phyloP scores from a whole-genome alignment of 2,113 vertebrate species.

The Pheucticus melanocephalus region DNA sequence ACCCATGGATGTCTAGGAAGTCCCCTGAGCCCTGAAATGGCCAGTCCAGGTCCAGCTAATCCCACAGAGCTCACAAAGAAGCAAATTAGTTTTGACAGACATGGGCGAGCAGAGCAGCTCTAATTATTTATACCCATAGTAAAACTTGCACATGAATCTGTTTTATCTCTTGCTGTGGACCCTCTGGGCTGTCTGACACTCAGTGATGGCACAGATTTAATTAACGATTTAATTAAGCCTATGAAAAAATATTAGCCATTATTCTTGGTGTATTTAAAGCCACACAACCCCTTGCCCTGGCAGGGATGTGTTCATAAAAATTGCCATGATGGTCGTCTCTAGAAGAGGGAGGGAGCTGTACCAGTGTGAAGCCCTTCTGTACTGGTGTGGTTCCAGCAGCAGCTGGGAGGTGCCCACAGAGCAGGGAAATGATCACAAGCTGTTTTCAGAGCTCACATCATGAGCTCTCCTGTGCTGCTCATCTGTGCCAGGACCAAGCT shows the following conservation, averaged over 20 bases:
- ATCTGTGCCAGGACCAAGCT: not conserved
- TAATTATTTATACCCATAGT: not conserved
- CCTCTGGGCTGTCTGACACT: not conserved
- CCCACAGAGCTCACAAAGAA: not conserved
- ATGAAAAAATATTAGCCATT: not conserved
- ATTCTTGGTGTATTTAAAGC: not conserved
- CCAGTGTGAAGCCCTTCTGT: not conserved
- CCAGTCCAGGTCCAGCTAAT: not conserved
- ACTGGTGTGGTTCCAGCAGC: not conserved
- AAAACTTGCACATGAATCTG: not conserved
- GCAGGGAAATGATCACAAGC: not conserved
- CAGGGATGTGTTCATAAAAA: not conserved
- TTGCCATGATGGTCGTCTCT: not conserved
- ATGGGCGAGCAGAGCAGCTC: not conserved
- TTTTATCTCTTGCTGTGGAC: not conserved
- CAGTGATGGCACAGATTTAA: slow-evolving; percentile 5
- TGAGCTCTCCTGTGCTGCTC: not conserved
- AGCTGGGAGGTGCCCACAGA: not conserved
- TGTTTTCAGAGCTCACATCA: not conserved
- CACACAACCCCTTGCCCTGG: not conserved
- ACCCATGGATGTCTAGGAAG: not conserved
- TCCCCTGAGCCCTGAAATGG: not conserved
- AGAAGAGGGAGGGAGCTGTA: not conserved
- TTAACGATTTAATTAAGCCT: slow-evolving; percentile 23
- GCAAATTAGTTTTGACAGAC: not conserved